phyloP scores from a whole-genome alignment of 2,888 invertebrate genomes.

The Coelopa pilipes region DNA sequence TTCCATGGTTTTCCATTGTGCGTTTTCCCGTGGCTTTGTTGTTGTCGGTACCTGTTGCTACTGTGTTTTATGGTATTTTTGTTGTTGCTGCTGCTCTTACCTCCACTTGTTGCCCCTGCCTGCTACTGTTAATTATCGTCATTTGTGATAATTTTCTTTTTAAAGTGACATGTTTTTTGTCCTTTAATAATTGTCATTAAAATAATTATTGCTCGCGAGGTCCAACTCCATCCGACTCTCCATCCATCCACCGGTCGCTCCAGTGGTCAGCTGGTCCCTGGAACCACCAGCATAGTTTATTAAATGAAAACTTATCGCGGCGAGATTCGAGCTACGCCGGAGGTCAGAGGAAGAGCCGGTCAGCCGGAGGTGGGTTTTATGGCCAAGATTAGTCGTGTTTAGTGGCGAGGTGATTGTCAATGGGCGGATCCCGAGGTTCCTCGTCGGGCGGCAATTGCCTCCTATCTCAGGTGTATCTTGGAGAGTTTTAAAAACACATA shows the following conservation, averaged over 20 bases:
- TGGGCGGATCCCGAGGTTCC: too few species aligned
- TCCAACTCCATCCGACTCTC: too few species aligned
- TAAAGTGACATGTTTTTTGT: constrained; percentile 49
- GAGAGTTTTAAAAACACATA: too few species aligned
- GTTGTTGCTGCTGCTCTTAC: too few species aligned
- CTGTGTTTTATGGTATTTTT: too few species aligned
- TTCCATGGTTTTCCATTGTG: too few species aligned
- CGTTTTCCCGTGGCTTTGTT: background rate
- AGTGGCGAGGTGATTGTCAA: too few species aligned
- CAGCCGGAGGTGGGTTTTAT: background rate
- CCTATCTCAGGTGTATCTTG: too few species aligned
- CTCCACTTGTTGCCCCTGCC: constrained; percentile 46
- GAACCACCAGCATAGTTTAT: constrained; percentile 50
- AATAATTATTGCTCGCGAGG: constrained; percentile 54
- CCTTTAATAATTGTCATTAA: constrained; percentile 58
- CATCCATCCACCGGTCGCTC: constrained; percentile 32
- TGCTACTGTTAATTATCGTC: constrained; percentile 59
- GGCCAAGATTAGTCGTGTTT: background rate
- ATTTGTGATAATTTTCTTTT: constrained; percentile 58
- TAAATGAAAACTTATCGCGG: constrained; percentile 58
- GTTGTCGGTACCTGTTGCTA: too few species aligned
- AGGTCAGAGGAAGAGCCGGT: background rate
- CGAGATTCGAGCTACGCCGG: background rate
- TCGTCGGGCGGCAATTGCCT: too few species aligned
- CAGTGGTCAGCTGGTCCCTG: constrained; percentile 44